Conservation (phyloP, 2,113 vertebrate genomes). For the Oceanites oceanicus region DNA sequence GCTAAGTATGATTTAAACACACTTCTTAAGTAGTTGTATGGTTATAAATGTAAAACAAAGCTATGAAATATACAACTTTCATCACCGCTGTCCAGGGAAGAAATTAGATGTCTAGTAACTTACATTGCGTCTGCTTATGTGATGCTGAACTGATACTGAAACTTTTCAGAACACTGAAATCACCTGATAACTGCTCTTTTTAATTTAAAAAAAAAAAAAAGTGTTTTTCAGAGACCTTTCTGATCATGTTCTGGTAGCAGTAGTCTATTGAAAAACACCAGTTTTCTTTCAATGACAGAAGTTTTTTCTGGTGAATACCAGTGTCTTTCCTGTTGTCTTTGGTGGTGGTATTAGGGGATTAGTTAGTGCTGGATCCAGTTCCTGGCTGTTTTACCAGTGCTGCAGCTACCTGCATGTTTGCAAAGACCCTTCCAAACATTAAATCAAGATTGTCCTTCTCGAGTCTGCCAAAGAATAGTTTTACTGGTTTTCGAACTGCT, state of each 20-base stretch:
- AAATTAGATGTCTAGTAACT: not conserved
- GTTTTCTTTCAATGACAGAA: not conserved
- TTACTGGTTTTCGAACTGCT: not conserved
- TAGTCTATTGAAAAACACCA: not conserved
- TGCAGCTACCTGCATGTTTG: not conserved
- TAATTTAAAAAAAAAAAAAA: not conserved
- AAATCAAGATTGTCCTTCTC: not conserved
- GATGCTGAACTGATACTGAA: not conserved
- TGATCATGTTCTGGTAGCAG: not conserved
- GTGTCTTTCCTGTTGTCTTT: not conserved
- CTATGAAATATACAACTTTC: not conserved
- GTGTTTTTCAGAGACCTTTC: not conserved
- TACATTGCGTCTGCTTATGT: not conserved
- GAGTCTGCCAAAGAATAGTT: not conserved
- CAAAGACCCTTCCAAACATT: not conserved
- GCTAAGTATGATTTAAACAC: not conserved
- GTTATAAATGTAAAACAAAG: not conserved
- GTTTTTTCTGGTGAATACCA: not conserved
- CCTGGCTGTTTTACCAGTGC: not conserved
- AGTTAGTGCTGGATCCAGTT: not conserved
- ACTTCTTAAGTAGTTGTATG: not conserved
- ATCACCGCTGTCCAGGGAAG: not conserved
- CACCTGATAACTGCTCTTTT: not conserved
- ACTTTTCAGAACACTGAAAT: not conserved
- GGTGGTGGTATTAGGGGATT: not conserved